Conservation (phyloP, 2,113 vertebrate species). For the Eleginops maclovinus region DNA sequence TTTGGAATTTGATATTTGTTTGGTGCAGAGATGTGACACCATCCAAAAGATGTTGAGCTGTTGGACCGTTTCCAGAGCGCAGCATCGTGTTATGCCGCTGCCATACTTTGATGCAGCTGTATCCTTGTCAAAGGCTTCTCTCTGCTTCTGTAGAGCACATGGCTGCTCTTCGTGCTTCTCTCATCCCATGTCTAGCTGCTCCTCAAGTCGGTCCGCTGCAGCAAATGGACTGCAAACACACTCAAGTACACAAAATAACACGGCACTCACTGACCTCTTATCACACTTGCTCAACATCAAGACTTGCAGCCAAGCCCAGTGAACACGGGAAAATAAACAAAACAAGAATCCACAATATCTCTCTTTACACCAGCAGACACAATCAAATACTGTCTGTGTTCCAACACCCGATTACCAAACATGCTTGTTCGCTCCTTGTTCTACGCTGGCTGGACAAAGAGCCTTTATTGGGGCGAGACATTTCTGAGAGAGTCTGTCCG, state of each 20-base stretch:
- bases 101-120: conserved; percentile 64
- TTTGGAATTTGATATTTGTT: conserved; percentile 24
- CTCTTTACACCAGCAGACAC: conserved; percentile 39
- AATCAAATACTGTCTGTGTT: conserved; percentile 33
- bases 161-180: conserved; percentile 66
- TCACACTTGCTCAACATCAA: conserved; percentile 29
- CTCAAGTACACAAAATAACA: conserved; percentile 16
- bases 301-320: conserved; percentile 21
- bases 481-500: conserved; percentile 71
- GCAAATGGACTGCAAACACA: conserved; percentile 21
- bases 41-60: conserved; percentile 42
- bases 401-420: conserved; percentile 51
- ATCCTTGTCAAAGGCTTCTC: conserved; percentile 54
- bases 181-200: conserved; percentile 70
- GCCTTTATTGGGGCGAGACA: conserved; percentile 54
- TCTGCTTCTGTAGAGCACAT: conserved; percentile 72
- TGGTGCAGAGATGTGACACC: conserved; percentile 31
- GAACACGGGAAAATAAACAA: conserved; percentile 29
- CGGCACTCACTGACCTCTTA: background rate
- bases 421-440: conserved; percentile 70
- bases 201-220: conserved; percentile 52
- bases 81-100: conserved; percentile 45
- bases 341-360: conserved; percentile 35
- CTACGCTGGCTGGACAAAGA: conserved; percentile 70
- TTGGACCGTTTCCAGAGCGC: conserved; percentile 16